These are phyloP conservation scores for Dryomyza anilis DNA, from an alignment of 2,888 invertebrate species.

Conservation along the genomic window DNA sequence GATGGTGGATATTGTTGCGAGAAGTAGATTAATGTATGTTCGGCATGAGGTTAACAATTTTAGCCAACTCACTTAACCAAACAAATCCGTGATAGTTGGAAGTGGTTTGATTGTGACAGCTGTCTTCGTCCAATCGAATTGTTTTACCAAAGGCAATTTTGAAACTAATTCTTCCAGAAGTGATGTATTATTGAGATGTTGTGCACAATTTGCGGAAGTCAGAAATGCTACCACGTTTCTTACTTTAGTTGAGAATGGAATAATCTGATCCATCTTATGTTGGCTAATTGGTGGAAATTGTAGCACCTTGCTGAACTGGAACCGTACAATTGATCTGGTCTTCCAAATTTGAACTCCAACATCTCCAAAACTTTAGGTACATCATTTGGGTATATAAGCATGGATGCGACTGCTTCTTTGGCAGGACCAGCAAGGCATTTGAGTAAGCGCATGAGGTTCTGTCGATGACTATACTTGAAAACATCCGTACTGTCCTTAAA, in stretches of 20 bases:
- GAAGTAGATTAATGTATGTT: no score
- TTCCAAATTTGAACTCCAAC: conserved; percentile 28
- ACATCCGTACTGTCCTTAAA: no score
- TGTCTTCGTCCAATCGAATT: no score
- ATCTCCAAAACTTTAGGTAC: conserved; percentile 25
- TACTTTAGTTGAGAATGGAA: conserved; percentile 28
- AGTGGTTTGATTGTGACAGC: no score
- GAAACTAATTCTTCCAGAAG: no score
- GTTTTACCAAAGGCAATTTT: no score
- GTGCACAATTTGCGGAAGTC: no score
- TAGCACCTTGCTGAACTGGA: neutral
- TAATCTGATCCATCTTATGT: conserved; percentile 16
- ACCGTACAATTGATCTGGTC: conserved; percentile 27
- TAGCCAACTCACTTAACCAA: no score
- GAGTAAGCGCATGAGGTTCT: conserved; percentile 24
- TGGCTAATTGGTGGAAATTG: neutral
- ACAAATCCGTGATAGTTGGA: no score
- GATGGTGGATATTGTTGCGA: no score
- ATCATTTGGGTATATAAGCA: conserved; percentile 26
- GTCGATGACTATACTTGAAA: neutral
- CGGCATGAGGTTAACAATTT: no score
- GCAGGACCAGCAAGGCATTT: conserved; percentile 26
- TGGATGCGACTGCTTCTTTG: conserved; percentile 26
- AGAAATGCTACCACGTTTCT: conserved; percentile 24
- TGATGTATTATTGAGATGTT: no score